Percentiles rank a stretch among this genome's conserved stretches.
Evolutionary conservation across 1,140 invertebrate species (phyloP).

Genomic region (Piezodorus guildinii): DNA sequence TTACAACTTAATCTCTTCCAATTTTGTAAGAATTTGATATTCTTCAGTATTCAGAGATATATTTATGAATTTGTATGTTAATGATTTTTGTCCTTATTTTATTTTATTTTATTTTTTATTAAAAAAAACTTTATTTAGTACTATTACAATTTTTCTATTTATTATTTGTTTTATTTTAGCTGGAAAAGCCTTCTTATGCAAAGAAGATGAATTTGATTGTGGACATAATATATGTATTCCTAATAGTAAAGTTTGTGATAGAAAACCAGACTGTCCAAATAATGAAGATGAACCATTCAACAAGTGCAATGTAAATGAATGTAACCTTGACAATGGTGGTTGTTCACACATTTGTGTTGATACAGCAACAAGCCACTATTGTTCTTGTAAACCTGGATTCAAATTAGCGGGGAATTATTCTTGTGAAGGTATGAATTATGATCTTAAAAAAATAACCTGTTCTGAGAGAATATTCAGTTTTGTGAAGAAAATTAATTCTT

Average conservation of each 20-base stretch:
- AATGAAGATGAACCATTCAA: conserved; percentile 53
- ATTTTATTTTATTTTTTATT: too few species aligned
- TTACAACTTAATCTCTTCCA: too few species aligned
- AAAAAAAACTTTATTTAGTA: too few species aligned
- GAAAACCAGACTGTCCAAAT: conserved; percentile 48
- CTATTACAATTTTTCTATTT: too few species aligned
- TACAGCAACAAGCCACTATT: conserved; percentile 60
- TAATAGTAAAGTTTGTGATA: conserved; percentile 47
- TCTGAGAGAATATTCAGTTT: too few species aligned
- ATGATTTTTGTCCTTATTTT: too few species aligned
- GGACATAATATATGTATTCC: conserved; percentile 41
- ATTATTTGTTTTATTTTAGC: too few species aligned
- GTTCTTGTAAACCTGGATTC: conserved; percentile 64
- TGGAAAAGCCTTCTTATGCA: conserved; percentile 26
- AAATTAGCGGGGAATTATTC: conserved; percentile 57
- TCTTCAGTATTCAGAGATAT: too few species aligned
- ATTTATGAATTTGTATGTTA: too few species aligned
- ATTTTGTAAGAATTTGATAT: too few species aligned
- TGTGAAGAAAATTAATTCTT: too few species aligned
- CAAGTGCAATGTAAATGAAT: conserved; percentile 66
- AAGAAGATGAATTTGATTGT: conserved; percentile 65
- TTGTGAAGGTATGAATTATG: conserved; percentile 44
- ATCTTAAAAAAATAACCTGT: too few species aligned
- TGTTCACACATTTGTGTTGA: conserved; percentile 74
- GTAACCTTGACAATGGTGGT: conserved; percentile 66